Conservation (phyloP, 2,113 vertebrate species). For the Rhagologus leucostigma region DNA sequence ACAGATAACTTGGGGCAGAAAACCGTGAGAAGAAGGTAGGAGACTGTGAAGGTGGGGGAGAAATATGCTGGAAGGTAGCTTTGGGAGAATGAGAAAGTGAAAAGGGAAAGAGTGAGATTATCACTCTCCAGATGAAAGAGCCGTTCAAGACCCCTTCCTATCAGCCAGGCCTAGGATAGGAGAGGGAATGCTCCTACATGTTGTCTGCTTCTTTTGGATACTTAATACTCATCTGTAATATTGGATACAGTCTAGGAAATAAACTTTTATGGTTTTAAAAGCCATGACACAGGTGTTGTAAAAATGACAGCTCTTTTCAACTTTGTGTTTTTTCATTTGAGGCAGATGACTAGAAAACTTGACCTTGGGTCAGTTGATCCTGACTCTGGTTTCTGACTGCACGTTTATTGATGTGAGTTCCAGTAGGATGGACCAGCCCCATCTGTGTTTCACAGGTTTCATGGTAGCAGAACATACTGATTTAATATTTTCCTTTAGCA, state of each 20-base stretch:
- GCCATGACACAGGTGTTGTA: not conserved
- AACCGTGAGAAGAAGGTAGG: not conserved
- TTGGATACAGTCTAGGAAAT: not conserved
- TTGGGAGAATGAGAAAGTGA: not conserved
- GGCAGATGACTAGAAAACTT: not conserved
- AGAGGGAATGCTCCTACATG: not conserved
- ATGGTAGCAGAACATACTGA: not conserved
- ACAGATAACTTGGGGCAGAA: not conserved
- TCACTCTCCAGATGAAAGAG: not conserved
- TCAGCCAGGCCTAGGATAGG: not conserved
- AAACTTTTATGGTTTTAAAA: not conserved
- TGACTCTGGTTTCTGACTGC: not conserved
- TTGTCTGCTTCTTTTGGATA: not conserved
- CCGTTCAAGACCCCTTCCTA: not conserved
- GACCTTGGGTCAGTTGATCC: not conserved
- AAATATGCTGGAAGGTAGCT: not conserved
- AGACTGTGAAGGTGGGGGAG: not conserved
- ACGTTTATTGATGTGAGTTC: not conserved
- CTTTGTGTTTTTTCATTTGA: not conserved
- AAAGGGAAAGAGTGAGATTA: not conserved
- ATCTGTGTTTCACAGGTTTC: not conserved
- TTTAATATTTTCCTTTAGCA: not conserved
- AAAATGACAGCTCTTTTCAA: not conserved
- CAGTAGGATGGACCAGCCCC: not conserved
- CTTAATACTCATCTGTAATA: not conserved